Evolutionary conservation across 2,113 vertebrate species (phyloP), one percentile per base, ranked within the genome.

Genomic region (Vulpes ferrilata): DNA sequence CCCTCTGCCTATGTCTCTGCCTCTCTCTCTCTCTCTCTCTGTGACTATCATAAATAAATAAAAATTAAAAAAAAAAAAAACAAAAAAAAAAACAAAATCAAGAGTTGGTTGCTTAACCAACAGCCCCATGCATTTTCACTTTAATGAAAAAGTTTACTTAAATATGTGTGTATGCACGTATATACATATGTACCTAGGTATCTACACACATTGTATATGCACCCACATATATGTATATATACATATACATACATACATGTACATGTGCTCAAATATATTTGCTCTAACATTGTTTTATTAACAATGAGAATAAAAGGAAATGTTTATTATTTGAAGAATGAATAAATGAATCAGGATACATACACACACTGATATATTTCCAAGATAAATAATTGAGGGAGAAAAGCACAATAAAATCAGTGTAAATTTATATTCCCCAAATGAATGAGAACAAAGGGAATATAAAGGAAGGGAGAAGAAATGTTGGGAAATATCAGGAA

Each of bases 251-350:
- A 38, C 12, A 25, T 30, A 38, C 12, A 25, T 8, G 57, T 11
- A 51, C 6, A 60, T 17, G 32, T 5, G 48, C 0, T 65, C 4
- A 95, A 38, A 48, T n/a, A 48, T 65, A 51, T 88, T 90, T 83
- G 53, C 38, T 51, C 71, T 92, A 90, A 48, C 8, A 57, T 53
- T 90, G 6, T 59, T 80, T 90, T 88, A 79, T 84, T 85, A 84
- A 23, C 11, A 60, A 79, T 90, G 32, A 20, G 5, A 80, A 67
- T 67, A 87, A 85, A 92, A 69, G 3, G 2, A 74, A 92, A 79
- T 6, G 0, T 59, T 12, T 5, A 71, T 90, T 4, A 57, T 74
- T 83, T 67, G 23, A 93, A 60, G 23, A 64, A 87, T n/a, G 22
- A 16, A 38, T 67, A 71, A 94, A 38, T 92, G 1, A 62, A 67